Evolutionary conservation across 2,888 invertebrate genomes (phyloP).

Genomic region (Trypoxylon attenuatum): DNA sequence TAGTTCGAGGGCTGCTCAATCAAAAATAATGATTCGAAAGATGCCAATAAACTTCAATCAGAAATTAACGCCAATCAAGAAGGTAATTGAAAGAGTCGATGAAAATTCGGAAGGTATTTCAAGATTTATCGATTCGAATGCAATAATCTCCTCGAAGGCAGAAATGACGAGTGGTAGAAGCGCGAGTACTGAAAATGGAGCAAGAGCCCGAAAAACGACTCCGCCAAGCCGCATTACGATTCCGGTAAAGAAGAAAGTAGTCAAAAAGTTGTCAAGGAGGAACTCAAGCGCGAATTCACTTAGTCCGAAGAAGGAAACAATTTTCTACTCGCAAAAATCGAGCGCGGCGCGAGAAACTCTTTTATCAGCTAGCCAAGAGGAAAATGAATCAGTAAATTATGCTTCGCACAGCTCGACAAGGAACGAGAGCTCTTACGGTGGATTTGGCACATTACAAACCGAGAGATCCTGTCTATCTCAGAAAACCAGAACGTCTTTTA

Average conservation of each 20-base stretch:
- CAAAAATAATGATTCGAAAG: not conserved
- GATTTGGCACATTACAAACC: constrained; percentile 40
- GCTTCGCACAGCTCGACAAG: constrained; percentile 54
- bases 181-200: no score
- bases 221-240: not conserved
- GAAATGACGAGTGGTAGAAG: no score
- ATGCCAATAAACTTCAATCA: not conserved
- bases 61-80: not conserved
- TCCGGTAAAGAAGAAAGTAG: not conserved
- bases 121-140: no score
- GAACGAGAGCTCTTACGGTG: constrained; percentile 40
- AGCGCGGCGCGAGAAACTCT: not conserved
- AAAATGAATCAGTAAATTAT: constrained; percentile 36
- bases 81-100: not conserved
- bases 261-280: constrained; percentile 3
- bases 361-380: constrained; percentile 36
- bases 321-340: not conserved
- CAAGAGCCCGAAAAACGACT: no score
- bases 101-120: not conserved
- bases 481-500: no score
- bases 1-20: not conserved
- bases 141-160: no score
- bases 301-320: constrained; percentile 15
- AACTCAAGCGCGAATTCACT: constrained; percentile 17
- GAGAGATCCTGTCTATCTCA: constrained; percentile 31